phyloP scores from a whole-genome alignment of 2,888 invertebrate species.

The Periphyllus acericola region DNA sequence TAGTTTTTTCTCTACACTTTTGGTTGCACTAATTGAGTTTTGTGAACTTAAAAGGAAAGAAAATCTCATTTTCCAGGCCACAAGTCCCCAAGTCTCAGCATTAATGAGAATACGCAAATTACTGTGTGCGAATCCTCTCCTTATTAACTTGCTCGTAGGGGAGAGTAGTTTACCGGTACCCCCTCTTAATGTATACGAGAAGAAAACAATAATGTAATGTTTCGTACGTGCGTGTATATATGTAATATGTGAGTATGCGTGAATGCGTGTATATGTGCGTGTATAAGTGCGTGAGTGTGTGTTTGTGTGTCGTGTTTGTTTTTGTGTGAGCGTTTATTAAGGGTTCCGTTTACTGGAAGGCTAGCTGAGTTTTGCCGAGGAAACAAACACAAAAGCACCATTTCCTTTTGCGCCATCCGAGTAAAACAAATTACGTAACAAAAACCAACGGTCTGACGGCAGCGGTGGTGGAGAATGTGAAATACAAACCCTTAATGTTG shows the following conservation, averaged over 20 bases:
- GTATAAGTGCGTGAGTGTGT: not conserved
- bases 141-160: constrained; percentile 20
- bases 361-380: constrained; percentile 42
- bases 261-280: not conserved
- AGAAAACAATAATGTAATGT: constrained; percentile 58
- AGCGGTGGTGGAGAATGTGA: constrained; percentile 48
- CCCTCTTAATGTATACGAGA: constrained; percentile 15
- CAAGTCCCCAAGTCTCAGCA: constrained; percentile 21
- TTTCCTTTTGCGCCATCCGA: constrained; percentile 61
- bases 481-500: constrained; percentile 62
- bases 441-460: constrained; percentile 57
- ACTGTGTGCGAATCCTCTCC: constrained; percentile 40
- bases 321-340: constrained; percentile 21
- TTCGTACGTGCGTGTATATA: not conserved
- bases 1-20: constrained; percentile 12
- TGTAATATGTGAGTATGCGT: too few species aligned
- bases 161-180: constrained; percentile 39
- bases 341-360: constrained; percentile 5
- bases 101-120: constrained; percentile 58
- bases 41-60: constrained; percentile 34
- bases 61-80: constrained; percentile 60
- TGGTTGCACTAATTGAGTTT: constrained; percentile 46
- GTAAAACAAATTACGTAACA: constrained; percentile 62
- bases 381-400: constrained; percentile 61
- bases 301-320: not conserved